These are phyloP conservation scores for Zaprionus kolodkinae DNA, from an alignment of 1,140 invertebrate species.

Conservation along the genomic window DNA sequence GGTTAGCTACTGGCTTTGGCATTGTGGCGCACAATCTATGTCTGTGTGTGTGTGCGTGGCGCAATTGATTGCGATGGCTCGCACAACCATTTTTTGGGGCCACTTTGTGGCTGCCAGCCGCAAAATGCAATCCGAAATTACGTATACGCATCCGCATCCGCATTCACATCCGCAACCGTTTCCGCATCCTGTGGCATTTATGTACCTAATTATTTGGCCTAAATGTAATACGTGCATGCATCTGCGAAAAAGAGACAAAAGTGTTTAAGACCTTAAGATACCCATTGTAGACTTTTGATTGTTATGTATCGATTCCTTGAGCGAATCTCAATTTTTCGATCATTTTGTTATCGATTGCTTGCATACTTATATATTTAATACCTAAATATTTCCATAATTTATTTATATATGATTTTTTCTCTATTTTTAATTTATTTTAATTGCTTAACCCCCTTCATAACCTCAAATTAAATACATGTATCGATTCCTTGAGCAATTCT, in stretches of 20 bases:
- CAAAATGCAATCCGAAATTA: slow-evolving; percentile 7
- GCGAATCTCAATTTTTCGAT: too few species aligned
- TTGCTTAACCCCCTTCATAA: too few species aligned
- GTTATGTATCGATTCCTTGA: too few species aligned
- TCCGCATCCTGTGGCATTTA: not conserved
- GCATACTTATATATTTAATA: too few species aligned
- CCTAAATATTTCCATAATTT: too few species aligned
- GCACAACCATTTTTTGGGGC: slow-evolving; percentile 5
- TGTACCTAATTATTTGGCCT: slow-evolving; percentile 6
- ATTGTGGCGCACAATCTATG: not conserved
- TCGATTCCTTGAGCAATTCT: too few species aligned
- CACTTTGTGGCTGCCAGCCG: slow-evolving; percentile 4
- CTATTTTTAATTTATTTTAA: too few species aligned
- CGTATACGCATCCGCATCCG: slow-evolving; percentile 5
- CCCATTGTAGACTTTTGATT: too few species aligned
- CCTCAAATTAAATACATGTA: too few species aligned
- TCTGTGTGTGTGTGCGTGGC: not conserved
- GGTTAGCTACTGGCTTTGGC: not conserved
- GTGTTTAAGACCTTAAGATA: not conserved
- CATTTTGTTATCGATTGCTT: too few species aligned
- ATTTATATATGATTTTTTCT: too few species aligned
- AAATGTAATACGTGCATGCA: slow-evolving; percentile 1
- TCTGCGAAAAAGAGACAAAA: not conserved
- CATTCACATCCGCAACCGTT: not conserved
- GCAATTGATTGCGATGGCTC: slow-evolving; percentile 6